Conservation (phyloP, 2,888 invertebrate genomes). For the Temnothorax ravouxi region DNA sequence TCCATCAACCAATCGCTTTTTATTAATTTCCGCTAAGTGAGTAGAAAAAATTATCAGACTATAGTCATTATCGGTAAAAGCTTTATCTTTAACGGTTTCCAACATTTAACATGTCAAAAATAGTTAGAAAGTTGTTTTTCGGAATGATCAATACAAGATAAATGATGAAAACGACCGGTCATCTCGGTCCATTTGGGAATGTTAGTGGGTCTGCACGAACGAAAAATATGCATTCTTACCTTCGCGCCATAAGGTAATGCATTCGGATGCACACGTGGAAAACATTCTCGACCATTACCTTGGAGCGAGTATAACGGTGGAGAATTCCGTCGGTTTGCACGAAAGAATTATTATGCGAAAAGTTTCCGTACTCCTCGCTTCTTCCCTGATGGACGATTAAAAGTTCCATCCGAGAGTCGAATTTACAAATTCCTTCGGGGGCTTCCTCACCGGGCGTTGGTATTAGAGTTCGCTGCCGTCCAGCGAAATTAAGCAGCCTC, state of each 20-base stretch:
- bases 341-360: constrained; percentile 81
- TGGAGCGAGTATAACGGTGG: constrained; percentile 8
- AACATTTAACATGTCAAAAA: neutral
- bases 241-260: neutral
- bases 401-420: constrained; percentile 80
- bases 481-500: constrained; percentile 67
- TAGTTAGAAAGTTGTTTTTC: neutral
- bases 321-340: constrained; percentile 46
- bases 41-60: neutral
- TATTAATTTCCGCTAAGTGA: neutral
- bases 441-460: constrained; percentile 55
- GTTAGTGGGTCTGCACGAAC: constrained; percentile 4
- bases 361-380: constrained; percentile 78
- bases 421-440: constrained; percentile 82
- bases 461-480: constrained; percentile 69
- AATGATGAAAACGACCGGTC: neutral
- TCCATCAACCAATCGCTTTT: neutral
- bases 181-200: neutral
- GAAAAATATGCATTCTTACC: constrained; percentile 30
- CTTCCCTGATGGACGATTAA: constrained; percentile 82
- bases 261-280: constrained; percentile 49
- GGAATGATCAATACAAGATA: neutral
- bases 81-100: neutral
- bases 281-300: constrained; percentile 63
- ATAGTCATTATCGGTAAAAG: neutral